phyloP scores from a whole-genome alignment of 2,888 invertebrate genomes.

The Geotrupes spiniger region DNA sequence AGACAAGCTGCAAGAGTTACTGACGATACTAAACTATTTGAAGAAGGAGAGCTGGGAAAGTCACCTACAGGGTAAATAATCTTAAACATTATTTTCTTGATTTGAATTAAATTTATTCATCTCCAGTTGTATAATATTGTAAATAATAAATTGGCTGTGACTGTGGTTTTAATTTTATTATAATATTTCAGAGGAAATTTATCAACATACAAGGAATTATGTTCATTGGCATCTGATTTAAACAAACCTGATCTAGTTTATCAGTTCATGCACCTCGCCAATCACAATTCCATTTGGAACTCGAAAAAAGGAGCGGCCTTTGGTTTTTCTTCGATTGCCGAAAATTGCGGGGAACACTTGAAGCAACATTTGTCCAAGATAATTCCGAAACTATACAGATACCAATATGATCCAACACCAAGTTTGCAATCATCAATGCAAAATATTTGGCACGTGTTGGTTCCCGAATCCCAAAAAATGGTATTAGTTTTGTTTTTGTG shows the following conservation, averaged over 20 bases:
- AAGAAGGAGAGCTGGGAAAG: conserved; percentile 82
- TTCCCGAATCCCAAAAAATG: conserved; percentile 79
- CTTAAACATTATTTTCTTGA: neutral
- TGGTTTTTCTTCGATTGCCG: conserved; percentile 84
- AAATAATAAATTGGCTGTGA: too few relatives aligned
- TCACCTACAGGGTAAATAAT: conserved; percentile 75
- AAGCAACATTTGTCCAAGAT: conserved; percentile 80
- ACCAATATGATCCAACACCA: conserved; percentile 90
- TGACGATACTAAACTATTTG: conserved; percentile 81
- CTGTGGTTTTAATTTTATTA: too few relatives aligned
- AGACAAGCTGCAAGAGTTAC: conserved; percentile 71
- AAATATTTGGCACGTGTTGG: conserved; percentile 90
- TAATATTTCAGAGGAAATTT: conserved; percentile 69
- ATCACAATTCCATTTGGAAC: conserved; percentile 93
- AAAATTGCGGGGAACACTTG: conserved; percentile 79
- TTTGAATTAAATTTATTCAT: too few relatives aligned
- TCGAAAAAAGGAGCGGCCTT: conserved; percentile 93
- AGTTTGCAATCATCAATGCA: conserved; percentile 91
- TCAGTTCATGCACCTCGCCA: conserved; percentile 93
- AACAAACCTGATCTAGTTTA: conserved; percentile 94
- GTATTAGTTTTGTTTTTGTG: too few relatives aligned
- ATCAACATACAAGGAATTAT: conserved; percentile 92
- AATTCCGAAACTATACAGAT: conserved; percentile 78
- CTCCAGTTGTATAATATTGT: too few relatives aligned
- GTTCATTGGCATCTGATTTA: conserved; percentile 88